Evolutionary conservation across 2,888 invertebrate species (phyloP).

Genomic region (Sinelater perroti): DNA sequence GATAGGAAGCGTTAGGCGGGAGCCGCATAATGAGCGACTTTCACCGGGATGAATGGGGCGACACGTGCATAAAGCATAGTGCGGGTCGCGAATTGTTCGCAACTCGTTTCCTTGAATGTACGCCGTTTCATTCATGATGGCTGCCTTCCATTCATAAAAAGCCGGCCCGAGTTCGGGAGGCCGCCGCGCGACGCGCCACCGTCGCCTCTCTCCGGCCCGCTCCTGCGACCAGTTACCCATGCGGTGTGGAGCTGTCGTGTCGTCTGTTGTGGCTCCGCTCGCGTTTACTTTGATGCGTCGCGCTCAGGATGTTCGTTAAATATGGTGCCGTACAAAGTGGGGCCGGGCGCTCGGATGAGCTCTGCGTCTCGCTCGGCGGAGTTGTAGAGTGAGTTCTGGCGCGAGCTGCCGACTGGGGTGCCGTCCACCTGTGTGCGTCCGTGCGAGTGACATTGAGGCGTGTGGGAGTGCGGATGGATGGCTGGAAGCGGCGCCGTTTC

Average conservation of each 20-base stretch:
- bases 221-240: conserved; percentile 32
- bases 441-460: conserved; percentile 55
- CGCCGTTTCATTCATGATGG: conserved; percentile 75
- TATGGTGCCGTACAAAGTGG: conserved; percentile 38
- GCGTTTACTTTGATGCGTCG: conserved; percentile 34
- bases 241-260: conserved; percentile 35
- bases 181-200: conserved; percentile 54
- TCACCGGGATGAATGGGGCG: conserved; percentile 51
- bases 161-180: conserved; percentile 62
- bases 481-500: too few species aligned
- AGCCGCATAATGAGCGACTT: conserved; percentile 47
- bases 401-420: conserved; percentile 18
- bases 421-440: conserved; percentile 53
- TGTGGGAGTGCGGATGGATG: conserved; percentile 53
- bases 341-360: conserved; percentile 30
- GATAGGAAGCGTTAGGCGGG: conserved; percentile 39
- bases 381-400: conserved; percentile 35
- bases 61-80: conserved; percentile 43
- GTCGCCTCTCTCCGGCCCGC: conserved; percentile 46
- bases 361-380: conserved; percentile 33
- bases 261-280: conserved; percentile 41
- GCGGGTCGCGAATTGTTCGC: conserved; percentile 51
- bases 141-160: conserved; percentile 79
- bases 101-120: conserved; percentile 60
- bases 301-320: conserved; percentile 38